Percentiles rank a stretch among this genome's conserved stretches.
phyloP scores from a whole-genome alignment of 2,113 vertebrate species.

The Bubo bubo region DNA sequence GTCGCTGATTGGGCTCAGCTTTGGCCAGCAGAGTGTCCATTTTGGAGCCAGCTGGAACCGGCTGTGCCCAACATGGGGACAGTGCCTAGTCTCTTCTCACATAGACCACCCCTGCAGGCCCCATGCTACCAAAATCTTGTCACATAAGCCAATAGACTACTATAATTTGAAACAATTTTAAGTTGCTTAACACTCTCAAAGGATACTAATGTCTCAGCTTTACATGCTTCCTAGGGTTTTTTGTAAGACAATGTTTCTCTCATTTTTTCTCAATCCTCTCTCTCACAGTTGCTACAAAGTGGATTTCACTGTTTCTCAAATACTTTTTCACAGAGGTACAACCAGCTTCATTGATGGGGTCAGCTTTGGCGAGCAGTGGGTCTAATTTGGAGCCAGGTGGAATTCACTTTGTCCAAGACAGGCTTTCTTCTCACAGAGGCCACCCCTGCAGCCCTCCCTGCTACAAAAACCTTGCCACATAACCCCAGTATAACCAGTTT shows the following conservation, averaged over 20 bases:
- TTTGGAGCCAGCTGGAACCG: not conserved
- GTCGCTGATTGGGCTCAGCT: not conserved
- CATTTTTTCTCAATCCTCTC: not conserved
- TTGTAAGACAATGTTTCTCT: not conserved
- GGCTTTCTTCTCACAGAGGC: not conserved
- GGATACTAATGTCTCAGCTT: not conserved
- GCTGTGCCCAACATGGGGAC: fast-evolving
- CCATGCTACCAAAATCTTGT: not conserved
- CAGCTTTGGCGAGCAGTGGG: not conserved
- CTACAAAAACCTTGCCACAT: not conserved
- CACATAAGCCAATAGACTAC: not conserved
- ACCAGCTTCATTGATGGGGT: not conserved
- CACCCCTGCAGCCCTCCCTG: not conserved
- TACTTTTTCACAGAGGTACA: not conserved
- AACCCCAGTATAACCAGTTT: not conserved
- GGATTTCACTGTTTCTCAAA: not conserved
- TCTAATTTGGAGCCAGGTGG: not conserved
- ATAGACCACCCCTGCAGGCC: not conserved
- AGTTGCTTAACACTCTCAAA: not conserved
- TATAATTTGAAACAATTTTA: not conserved
- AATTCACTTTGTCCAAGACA: not conserved
- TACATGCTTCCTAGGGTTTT: not conserved
- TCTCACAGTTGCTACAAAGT: not conserved
- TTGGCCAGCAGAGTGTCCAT: not conserved
- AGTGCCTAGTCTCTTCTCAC: not conserved